Percentiles rank a stretch among this genome's conserved stretches.
Evolutionary conservation across 2,113 vertebrate species (phyloP).

Genomic region (Carassius carassius): DNA sequence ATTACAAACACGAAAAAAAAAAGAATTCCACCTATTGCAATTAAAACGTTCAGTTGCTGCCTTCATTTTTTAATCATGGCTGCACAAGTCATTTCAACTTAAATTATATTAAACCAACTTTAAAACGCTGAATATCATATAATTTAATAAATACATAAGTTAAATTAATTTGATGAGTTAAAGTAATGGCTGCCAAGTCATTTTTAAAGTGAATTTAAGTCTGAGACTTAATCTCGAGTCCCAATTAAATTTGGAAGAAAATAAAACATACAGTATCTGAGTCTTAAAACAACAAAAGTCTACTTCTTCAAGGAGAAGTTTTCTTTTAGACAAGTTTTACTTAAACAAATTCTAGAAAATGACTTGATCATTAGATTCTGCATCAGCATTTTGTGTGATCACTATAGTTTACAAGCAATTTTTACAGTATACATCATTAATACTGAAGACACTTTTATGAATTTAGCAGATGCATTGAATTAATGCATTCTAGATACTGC

Average conservation of each 20-base stretch:
- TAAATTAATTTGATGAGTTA: background rate
- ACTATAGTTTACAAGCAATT: background rate
- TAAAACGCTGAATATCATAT: background rate
- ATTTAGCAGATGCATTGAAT: background rate
- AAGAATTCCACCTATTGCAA: too few relatives aligned
- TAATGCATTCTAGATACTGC: background rate
- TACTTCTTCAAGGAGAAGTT: background rate
- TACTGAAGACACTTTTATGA: background rate
- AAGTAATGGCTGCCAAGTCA: background rate
- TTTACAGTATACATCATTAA: background rate
- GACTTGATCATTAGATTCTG: background rate
- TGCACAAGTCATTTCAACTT: background rate
- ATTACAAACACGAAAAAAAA: background rate
- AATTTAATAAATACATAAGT: background rate
- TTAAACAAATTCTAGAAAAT: background rate
- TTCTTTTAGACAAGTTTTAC: background rate
- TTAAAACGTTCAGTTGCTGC: background rate
- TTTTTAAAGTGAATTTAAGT: background rate
- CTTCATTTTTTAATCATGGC: background rate
- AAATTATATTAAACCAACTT: background rate
- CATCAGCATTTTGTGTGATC: background rate
- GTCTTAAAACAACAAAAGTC: background rate
- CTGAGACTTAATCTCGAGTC: background rate
- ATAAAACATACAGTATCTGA: background rate
- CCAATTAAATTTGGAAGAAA: background rate